These are phyloP conservation scores for Drosophila elegans DNA, from an alignment of 1,140 invertebrate genomes.

Conservation along the genomic window DNA sequence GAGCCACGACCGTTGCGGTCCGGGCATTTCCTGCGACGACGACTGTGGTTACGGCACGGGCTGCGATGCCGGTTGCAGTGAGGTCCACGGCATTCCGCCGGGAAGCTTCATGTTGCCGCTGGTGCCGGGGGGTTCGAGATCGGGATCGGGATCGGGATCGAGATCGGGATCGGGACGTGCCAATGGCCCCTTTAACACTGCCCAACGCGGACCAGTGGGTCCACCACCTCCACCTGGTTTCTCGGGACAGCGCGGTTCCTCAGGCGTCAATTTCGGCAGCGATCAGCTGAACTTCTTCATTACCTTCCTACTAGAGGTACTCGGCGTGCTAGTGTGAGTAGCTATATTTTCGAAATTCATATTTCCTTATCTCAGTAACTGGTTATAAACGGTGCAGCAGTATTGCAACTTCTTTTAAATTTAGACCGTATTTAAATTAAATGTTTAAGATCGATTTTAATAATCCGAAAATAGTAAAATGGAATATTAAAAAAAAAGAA, in stretches of 20 bases:
- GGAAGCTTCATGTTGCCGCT: not conserved
- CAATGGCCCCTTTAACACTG: not conserved
- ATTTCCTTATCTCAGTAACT: not conserved
- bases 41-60: constrained; percentile 38
- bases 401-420: too few species aligned
- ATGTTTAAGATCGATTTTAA: too few species aligned
- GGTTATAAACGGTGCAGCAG: too few species aligned
- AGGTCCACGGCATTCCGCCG: not conserved
- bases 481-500: too few species aligned
- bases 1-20: not conserved
- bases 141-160: not conserved
- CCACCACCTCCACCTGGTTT: not conserved
- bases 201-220: not conserved
- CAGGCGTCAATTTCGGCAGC: constrained; percentile 16
- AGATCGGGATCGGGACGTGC: not conserved
- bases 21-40: constrained; percentile 16
- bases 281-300: constrained; percentile 41
- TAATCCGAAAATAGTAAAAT: too few species aligned
- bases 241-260: not conserved
- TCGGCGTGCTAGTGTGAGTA: constrained; percentile 67
- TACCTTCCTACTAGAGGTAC: constrained; percentile 51
- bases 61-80: constrained; percentile 4
- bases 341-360: not conserved
- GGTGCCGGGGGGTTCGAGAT: too few species aligned
- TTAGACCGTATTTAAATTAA: too few species aligned